A percentile compares a stretch with the other conserved stretches of the same genome.
These are phyloP conservation scores for Beris morrisii DNA, from an alignment of 2,888 invertebrate species.

Conservation along the genomic window DNA sequence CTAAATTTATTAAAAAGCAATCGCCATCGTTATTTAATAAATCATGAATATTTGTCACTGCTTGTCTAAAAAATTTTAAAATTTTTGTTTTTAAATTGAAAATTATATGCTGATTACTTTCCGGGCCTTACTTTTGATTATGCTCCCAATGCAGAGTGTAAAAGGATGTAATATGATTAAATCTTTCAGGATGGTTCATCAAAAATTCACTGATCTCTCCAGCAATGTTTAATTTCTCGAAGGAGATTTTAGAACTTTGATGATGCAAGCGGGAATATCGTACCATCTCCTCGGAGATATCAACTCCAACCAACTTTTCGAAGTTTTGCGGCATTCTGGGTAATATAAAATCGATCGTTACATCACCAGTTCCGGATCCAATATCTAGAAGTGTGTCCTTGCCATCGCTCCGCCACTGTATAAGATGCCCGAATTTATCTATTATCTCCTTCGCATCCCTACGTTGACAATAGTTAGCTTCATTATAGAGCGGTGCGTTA, in stretches of 20 bases:
- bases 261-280: conserved; percentile 64
- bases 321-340: conserved; percentile 63
- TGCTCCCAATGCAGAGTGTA: conserved; percentile 80
- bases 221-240: conserved; percentile 62
- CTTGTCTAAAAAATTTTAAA: conserved; percentile 29
- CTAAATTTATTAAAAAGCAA: conserved; percentile 68
- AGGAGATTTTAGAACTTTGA: conserved; percentile 56
- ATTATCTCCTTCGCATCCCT: conserved; percentile 66
- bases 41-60: conserved; percentile 61
- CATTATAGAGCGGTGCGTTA: conserved; percentile 60
- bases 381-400: conserved; percentile 66
- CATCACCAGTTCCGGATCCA: conserved; percentile 75
- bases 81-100: not conserved
- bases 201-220: conserved; percentile 54
- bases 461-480: conserved; percentile 68
- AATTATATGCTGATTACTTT: not conserved
- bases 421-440: conserved; percentile 61
- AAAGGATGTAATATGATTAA: conserved; percentile 74
- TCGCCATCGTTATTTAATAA: conserved; percentile 70
- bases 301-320: conserved; percentile 63
- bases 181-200: conserved; percentile 55
- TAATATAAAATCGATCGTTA: conserved; percentile 65
- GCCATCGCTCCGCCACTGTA: conserved; percentile 61
- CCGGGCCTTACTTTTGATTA: conserved; percentile 65
- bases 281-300: conserved; percentile 73